Percentiles rank a stretch among this genome's conserved stretches.
These are phyloP conservation scores for Xiphophorus maculatus DNA, from an alignment of 2,113 vertebrate species.

Conservation along the genomic window DNA sequence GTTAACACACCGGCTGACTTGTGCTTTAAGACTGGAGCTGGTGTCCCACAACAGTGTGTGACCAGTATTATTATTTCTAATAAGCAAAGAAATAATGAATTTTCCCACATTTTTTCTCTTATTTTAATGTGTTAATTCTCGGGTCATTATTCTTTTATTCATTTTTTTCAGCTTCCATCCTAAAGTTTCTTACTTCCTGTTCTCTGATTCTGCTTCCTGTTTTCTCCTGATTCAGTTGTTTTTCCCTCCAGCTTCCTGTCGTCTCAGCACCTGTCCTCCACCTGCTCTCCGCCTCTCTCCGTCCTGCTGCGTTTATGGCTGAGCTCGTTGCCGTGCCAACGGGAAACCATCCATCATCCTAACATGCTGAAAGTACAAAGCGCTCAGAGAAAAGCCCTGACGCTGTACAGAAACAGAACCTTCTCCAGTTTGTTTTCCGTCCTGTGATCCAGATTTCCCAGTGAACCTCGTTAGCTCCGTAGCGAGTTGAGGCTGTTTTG, in stretches of 20 bases:
- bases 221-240: neutral
- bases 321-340: neutral
- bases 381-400: neutral
- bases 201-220: neutral
- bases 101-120: no score
- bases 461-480: neutral
- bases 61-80: no score
- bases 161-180: neutral
- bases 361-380: conserved; percentile 15
- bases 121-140: no score
- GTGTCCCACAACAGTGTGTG: no score
- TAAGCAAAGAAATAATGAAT: no score
- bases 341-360: conserved; percentile 11
- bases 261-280: conserved; percentile 37
- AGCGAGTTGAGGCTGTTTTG: no score
- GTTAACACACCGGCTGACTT: no score
- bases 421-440: no score
- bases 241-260: conserved; percentile 35
- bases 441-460: no score
- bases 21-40: no score
- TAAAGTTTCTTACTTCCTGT: neutral
- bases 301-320: neutral
- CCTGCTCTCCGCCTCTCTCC: neutral
- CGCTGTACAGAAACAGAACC: neutral
- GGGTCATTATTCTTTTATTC: no score